A percentile compares a stretch with the other conserved stretches of the same genome.
Conservation (phyloP, 2,113 vertebrate genomes). For the Thunnus maccoyii region DNA sequence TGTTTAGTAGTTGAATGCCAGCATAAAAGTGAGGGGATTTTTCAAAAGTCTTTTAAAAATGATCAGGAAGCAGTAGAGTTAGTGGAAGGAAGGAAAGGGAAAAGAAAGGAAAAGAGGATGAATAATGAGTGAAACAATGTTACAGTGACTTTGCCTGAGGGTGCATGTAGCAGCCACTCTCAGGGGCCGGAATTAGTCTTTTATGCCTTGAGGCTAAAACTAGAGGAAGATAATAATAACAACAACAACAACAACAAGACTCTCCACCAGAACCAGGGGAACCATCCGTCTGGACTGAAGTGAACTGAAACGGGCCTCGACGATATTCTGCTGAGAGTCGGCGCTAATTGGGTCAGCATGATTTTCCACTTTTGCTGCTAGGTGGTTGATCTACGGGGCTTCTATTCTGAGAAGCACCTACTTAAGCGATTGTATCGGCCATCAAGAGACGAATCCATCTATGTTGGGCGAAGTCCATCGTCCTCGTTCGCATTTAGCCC, state of each 20-base stretch:
- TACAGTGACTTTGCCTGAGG: slow-evolving; percentile 56
- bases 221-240: slow-evolving; percentile 32
- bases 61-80: neutral
- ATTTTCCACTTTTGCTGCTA: slow-evolving; percentile 70
- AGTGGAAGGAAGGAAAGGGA: slow-evolving; percentile 1
- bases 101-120: neutral
- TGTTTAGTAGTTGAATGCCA: neutral
- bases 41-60: neutral
- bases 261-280: slow-evolving; percentile 48
- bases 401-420: slow-evolving; percentile 72
- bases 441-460: slow-evolving; percentile 65
- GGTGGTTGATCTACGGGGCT: slow-evolving; percentile 68
- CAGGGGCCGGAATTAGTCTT: slow-evolving; percentile 41
- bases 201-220: slow-evolving; percentile 50
- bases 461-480: slow-evolving; percentile 51
- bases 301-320: slow-evolving; percentile 33
- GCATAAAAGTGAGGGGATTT: neutral
- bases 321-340: slow-evolving; percentile 56
- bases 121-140: slow-evolving; percentile 9
- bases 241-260: slow-evolving; percentile 22
- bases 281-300: slow-evolving; percentile 54
- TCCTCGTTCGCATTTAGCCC: slow-evolving; percentile 63
- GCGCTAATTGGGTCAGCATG: slow-evolving; percentile 74
- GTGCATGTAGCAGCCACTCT: slow-evolving; percentile 33
- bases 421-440: slow-evolving; percentile 66